Percentiles rank a stretch among this genome's conserved stretches.
Evolutionary conservation across 2,113 vertebrate genomes (phyloP).

Genomic region (Petrocephalus zakoni): DNA sequence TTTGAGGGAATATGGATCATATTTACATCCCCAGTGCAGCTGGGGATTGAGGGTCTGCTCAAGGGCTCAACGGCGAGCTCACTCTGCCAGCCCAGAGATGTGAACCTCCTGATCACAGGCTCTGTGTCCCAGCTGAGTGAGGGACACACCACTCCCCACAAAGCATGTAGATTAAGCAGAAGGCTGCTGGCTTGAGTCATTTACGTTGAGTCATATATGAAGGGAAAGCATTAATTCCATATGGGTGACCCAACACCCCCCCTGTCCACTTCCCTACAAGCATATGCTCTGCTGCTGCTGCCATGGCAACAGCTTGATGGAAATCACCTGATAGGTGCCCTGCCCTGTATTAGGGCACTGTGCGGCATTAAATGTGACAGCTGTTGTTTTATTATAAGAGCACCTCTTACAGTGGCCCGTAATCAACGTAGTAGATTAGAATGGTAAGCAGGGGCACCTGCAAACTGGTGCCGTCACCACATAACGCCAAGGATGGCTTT

Average conservation of each 20-base stretch:
- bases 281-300: neutral
- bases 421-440: neutral
- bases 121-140: neutral
- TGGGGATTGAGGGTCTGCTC: neutral
- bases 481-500: neutral
- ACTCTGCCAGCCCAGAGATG: neutral
- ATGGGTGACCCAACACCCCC: neutral
- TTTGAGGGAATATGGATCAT: neutral
- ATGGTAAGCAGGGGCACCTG: neutral
- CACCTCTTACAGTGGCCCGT: neutral
- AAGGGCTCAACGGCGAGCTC: neutral
- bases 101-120: neutral
- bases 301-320: neutral
- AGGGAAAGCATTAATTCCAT: neutral
- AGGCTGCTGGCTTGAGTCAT: neutral
- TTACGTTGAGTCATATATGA: neutral
- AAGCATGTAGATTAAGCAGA: neutral
- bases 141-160: neutral
- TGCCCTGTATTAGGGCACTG: neutral
- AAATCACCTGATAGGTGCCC: neutral
- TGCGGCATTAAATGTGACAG: neutral
- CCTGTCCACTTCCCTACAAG: neutral
- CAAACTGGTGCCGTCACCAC: neutral
- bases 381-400: neutral
- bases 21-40: neutral